A percentile compares a stretch with the other conserved stretches of the same genome.
Evolutionary conservation across 2,888 invertebrate genomes (phyloP).

Genomic region (Hypomecis punctinalis): DNA sequence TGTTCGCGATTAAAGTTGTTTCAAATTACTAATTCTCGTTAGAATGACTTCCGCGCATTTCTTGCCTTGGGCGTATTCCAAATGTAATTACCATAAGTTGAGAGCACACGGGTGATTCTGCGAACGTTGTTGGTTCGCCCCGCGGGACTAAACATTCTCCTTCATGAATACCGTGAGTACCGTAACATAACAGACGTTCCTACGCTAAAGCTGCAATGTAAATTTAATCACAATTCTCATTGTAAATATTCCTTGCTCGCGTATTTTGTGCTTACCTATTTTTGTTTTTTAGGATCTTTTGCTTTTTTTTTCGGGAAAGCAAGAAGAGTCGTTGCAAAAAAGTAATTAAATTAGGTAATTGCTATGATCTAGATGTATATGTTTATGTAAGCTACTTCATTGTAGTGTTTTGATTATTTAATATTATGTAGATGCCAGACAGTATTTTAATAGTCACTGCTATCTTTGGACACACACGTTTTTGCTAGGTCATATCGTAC

Average conservation of each 20-base stretch:
- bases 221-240: slow-evolving; percentile 77
- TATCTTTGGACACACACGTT: too few species aligned
- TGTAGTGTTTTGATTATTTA: too few species aligned
- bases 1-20: slow-evolving; percentile 22
- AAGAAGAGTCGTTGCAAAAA: too few species aligned
- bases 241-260: slow-evolving; percentile 62
- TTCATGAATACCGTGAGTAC: slow-evolving; percentile 75
- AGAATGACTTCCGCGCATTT: slow-evolving; percentile 34
- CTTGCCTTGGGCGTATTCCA: slow-evolving; percentile 59
- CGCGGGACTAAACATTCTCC: slow-evolving; percentile 75
- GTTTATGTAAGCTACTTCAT: too few species aligned
- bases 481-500: too few species aligned
- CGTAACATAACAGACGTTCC: slow-evolving; percentile 71
- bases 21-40: slow-evolving; percentile 23
- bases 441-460: too few species aligned
- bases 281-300: not conserved
- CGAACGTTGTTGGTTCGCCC: slow-evolving; percentile 58
- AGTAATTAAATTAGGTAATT: too few species aligned
- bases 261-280: slow-evolving; percentile 33
- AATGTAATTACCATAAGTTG: slow-evolving; percentile 80
- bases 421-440: too few species aligned
- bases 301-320: not conserved
- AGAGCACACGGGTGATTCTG: slow-evolving; percentile 63
- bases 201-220: slow-evolving; percentile 76
- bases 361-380: too few species aligned